These are phyloP conservation scores for Dicaeum eximium DNA, from an alignment of 2,113 vertebrate genomes.

Conservation along the genomic window DNA sequence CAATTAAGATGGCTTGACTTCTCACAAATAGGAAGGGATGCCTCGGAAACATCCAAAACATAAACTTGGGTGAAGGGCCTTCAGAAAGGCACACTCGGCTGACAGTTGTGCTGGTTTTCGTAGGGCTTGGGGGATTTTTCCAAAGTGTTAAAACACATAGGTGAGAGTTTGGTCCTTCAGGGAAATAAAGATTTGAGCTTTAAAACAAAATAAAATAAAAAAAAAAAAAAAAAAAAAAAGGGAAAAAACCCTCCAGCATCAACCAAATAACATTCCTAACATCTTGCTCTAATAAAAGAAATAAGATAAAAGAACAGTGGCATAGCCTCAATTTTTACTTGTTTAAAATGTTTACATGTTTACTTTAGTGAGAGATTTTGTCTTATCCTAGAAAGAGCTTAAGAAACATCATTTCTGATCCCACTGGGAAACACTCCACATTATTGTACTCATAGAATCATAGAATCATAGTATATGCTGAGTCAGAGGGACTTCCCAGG, in stretches of 20 bases:
- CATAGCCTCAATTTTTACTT: not conserved
- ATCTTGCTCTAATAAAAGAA: not conserved
- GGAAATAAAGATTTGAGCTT: not conserved
- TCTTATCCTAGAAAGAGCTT: not conserved
- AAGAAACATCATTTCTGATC: not conserved
- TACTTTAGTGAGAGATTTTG: not conserved
- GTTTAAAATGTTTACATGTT: no score
- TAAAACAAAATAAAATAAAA: no score
- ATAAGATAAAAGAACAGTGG: not conserved
- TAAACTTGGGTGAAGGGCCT: not conserved
- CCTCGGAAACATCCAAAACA: not conserved
- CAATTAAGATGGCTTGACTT: not conserved
- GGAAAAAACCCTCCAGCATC: not conserved
- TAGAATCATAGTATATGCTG: not conserved
- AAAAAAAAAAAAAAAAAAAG: no score
- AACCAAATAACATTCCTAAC: not conserved
- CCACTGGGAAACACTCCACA: not conserved
- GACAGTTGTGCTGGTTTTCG: not conserved
- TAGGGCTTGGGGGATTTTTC: not conserved
- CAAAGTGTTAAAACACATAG: not conserved
- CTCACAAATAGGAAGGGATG: not conserved
- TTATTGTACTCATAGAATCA: not conserved
- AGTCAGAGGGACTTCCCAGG: accelerated
- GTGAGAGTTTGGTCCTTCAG: not conserved
- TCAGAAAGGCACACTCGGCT: not conserved